These are phyloP conservation scores for Clunio marinus DNA, from an alignment of 2,888 invertebrate species.

Conservation along the genomic window DNA sequence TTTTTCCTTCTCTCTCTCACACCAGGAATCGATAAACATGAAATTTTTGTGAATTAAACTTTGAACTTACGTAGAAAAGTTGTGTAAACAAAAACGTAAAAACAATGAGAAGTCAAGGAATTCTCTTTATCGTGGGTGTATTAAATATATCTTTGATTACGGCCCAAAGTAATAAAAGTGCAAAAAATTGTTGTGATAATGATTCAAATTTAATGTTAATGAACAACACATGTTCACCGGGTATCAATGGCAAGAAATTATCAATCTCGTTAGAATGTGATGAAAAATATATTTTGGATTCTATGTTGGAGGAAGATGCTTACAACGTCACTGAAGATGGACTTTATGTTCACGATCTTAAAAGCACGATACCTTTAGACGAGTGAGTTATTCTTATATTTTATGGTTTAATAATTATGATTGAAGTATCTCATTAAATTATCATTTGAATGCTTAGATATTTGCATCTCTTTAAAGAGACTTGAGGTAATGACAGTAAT, in stretches of 20 bases:
- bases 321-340: slow-evolving; percentile 26
- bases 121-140: background rate
- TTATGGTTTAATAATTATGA: too few species aligned
- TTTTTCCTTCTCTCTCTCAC: background rate
- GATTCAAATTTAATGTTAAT: slow-evolving; percentile 22
- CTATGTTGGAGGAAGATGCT: background rate
- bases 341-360: slow-evolving; percentile 4
- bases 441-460: too few species aligned
- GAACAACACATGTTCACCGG: background rate
- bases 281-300: slow-evolving; percentile 22
- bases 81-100: background rate
- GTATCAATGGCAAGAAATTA: slow-evolving; percentile 1
- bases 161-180: background rate
- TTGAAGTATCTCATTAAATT: too few species aligned
- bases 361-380: background rate
- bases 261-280: slow-evolving; percentile 4
- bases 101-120: background rate
- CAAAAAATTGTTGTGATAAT: slow-evolving; percentile 22
- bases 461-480: too few species aligned
- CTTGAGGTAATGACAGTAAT: too few species aligned
- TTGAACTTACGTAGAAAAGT: background rate
- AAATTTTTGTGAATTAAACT: slow-evolving; percentile 5
- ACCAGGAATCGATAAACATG: slow-evolving; percentile 27
- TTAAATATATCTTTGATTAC: background rate
- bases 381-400: slow-evolving; percentile 29